A percentile compares a stretch with the other conserved stretches of the same genome.
phyloP scores from a whole-genome alignment of 2,888 invertebrate genomes.

The Rhamnusium bicolor region DNA sequence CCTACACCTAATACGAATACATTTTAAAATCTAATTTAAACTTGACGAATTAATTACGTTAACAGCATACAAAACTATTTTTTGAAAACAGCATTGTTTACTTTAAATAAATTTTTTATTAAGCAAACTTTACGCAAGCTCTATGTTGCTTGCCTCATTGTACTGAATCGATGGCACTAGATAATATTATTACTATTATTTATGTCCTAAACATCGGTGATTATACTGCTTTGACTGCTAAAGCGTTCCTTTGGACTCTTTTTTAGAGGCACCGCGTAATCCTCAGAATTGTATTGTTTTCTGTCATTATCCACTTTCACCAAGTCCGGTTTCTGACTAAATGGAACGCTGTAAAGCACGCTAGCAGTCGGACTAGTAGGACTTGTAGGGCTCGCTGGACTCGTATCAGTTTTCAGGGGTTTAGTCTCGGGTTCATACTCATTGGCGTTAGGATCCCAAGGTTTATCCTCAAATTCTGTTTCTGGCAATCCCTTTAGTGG shows the following conservation, averaged over 20 bases:
- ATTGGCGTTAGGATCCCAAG: conserved; percentile 77
- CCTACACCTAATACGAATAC: background rate
- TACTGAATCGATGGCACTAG: background rate
- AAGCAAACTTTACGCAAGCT: background rate
- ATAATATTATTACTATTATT: background rate
- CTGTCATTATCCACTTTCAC: conserved; percentile 43
- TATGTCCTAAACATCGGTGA: conserved; percentile 62
- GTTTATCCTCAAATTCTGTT: conserved; percentile 86
- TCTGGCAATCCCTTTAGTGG: conserved; percentile 82
- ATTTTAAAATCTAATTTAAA: background rate
- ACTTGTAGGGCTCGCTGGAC: conserved; percentile 31
- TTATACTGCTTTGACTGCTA: conserved; percentile 66
- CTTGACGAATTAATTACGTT: background rate
- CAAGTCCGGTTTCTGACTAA: conserved; percentile 53
- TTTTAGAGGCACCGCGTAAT: conserved; percentile 58
- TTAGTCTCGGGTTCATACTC: conserved; percentile 49
- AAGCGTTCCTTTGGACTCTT: conserved; percentile 53
- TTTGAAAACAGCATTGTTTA: background rate
- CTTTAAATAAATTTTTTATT: too few species aligned
- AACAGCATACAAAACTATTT: background rate
- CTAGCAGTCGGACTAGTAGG: conserved; percentile 50
- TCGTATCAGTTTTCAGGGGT: conserved; percentile 27
- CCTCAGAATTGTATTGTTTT: conserved; percentile 54
- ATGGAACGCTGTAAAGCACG: conserved; percentile 53
- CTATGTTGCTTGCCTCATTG: background rate